phyloP scores from a whole-genome alignment of 2,797 vertebrate species.

The Lagorchestes hirsutus region DNA sequence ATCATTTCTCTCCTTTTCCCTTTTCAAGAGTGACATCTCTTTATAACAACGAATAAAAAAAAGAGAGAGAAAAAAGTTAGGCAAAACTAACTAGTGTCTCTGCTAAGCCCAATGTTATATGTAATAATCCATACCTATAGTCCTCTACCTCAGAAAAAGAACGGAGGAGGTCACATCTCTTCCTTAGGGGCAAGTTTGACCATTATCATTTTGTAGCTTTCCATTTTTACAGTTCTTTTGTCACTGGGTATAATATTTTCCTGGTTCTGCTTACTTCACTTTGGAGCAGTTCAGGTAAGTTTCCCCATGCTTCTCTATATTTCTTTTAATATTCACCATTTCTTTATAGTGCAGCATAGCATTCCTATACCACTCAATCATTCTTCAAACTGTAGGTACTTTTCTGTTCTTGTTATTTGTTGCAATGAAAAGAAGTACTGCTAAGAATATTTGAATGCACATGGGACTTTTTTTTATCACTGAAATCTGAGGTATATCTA shows the following conservation, averaged over 20 bases:
- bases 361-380: neutral
- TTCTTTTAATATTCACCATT: neutral
- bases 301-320: neutral
- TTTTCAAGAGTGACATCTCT: neutral
- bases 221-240: neutral
- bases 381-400: neutral
- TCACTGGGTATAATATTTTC: neutral
- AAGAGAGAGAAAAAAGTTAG: neutral
- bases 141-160: neutral
- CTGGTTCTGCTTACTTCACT: neutral
- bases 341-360: neutral
- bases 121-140: neutral
- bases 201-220: neutral
- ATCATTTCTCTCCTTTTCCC: neutral
- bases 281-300: neutral
- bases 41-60: neutral
- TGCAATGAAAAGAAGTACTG: neutral
- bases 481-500: neutral
- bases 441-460: neutral
- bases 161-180: neutral
- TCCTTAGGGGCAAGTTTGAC: neutral
- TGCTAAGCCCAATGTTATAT: neutral
- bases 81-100: neutral
- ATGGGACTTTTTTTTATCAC: neutral
- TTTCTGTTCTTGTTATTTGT: neutral